A percentile compares a stretch with the other conserved stretches of the same genome.
Evolutionary conservation across 2,888 invertebrate genomes (phyloP).

Genomic region (Tenthredo amoena): DNA sequence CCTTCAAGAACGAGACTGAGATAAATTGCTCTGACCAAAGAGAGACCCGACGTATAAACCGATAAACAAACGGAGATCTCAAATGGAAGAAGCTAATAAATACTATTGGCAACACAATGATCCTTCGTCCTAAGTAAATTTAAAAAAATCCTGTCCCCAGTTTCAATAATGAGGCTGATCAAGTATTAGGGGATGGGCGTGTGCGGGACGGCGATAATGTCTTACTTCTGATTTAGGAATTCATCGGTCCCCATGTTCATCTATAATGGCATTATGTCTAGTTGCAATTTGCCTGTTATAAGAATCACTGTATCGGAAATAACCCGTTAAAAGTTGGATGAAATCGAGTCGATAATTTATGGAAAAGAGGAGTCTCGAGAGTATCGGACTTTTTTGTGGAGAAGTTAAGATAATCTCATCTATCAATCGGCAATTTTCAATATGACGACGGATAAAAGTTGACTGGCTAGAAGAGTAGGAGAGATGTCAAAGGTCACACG

Average conservation of each 20-base stretch:
- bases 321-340: background rate
- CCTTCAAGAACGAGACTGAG: background rate
- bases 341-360: background rate
- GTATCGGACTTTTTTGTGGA: background rate
- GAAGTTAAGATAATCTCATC: background rate
- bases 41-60: background rate
- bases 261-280: background rate
- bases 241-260: background rate
- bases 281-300: background rate
- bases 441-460: background rate
- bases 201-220: background rate
- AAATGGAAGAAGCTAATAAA: background rate
- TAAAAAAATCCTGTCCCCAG: background rate
- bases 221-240: background rate
- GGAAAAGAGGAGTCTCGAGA: background rate
- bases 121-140: background rate
- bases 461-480: background rate
- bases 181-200: background rate
- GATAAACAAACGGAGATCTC: background rate
- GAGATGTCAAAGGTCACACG: background rate
- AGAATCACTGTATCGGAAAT: background rate
- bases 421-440: background rate
- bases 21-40: background rate
- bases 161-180: background rate
- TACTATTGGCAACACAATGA: background rate